Conservation (phyloP, 2,888 invertebrate genomes). For the Drosophila fungiperda region DNA sequence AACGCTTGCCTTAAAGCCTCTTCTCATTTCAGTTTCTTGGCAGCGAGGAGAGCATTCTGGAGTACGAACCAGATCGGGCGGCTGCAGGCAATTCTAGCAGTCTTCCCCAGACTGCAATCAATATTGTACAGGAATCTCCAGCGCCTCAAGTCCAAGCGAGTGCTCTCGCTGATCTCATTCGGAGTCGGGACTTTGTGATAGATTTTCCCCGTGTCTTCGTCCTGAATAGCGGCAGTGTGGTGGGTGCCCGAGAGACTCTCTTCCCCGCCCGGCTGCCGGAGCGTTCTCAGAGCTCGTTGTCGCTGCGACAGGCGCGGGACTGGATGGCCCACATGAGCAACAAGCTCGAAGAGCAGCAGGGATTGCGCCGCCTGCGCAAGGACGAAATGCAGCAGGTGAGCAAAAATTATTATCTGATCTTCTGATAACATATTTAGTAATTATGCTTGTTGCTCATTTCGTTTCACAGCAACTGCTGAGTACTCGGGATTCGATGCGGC, state of each 20-base stretch:
- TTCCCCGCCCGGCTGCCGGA: conserved; percentile 77
- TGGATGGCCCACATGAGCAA: conserved; percentile 79
- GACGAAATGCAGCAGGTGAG: conserved; percentile 80
- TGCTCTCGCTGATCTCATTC: conserved; percentile 73
- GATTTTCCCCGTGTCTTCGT: conserved; percentile 82
- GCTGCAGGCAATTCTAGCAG: conserved; percentile 62
- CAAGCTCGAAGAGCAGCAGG: conserved; percentile 82
- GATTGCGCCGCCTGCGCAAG: conserved; percentile 68
- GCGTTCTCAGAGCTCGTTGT: conserved; percentile 83
- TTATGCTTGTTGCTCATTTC: not conserved
- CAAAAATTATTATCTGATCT: no score
- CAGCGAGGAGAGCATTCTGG: conserved; percentile 93
- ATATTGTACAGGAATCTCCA: conserved; percentile 15
- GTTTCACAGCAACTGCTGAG: conserved; percentile 72
- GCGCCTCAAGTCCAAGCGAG: conserved; percentile 36
- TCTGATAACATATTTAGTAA: no score
- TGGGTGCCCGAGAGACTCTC: conserved; percentile 71
- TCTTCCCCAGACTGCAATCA: conserved; percentile 12
- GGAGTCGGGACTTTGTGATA: conserved; percentile 82
- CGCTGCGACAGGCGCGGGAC: conserved; percentile 75
- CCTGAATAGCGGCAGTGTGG: conserved; percentile 70
- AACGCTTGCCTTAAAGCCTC: not conserved
- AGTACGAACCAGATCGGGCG: conserved; percentile 87
- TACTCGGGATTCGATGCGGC: conserved; percentile 76
- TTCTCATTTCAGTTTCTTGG: conserved; percentile 89